Evolutionary conservation across 2,113 vertebrate species (phyloP).

Genomic region (Hepsetus odoe): DNA sequence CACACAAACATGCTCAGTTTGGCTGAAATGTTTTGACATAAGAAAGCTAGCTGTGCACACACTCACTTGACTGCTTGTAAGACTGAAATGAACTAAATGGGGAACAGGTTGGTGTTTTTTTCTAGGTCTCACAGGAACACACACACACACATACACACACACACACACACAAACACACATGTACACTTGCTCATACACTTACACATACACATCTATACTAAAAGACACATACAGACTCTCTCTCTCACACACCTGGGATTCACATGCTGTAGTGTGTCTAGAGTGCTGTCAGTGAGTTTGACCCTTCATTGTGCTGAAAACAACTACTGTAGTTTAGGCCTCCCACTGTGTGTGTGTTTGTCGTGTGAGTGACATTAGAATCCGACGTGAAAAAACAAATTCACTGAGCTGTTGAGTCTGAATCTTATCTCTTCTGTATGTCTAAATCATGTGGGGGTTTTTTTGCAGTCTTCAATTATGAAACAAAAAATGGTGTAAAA

Average conservation of each 20-base stretch:
- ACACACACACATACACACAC: slow-evolving; percentile 12
- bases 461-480: background rate
- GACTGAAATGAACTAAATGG: slow-evolving; percentile 12
- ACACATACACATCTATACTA: background rate
- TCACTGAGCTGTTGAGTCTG: background rate
- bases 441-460: background rate
- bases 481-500: background rate
- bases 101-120: slow-evolving; percentile 5
- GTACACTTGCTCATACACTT: background rate
- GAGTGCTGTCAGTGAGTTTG: slow-evolving; percentile 17
- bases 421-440: background rate
- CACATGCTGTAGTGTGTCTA: slow-evolving; percentile 28
- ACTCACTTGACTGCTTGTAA: background rate
- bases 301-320: slow-evolving; percentile 4
- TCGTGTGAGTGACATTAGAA: background rate
- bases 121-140: background rate
- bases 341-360: slow-evolving; percentile 1
- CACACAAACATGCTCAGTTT: background rate
- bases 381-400: background rate
- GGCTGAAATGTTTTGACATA: background rate
- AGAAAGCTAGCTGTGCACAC: background rate
- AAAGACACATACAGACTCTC: background rate
- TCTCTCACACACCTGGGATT: slow-evolving; percentile 10
- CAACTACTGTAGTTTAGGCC: slow-evolving; percentile 17
- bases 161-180: slow-evolving; percentile 17